phyloP scores from a whole-genome alignment of 2,888 invertebrate species.

The Bombyx huttoni region DNA sequence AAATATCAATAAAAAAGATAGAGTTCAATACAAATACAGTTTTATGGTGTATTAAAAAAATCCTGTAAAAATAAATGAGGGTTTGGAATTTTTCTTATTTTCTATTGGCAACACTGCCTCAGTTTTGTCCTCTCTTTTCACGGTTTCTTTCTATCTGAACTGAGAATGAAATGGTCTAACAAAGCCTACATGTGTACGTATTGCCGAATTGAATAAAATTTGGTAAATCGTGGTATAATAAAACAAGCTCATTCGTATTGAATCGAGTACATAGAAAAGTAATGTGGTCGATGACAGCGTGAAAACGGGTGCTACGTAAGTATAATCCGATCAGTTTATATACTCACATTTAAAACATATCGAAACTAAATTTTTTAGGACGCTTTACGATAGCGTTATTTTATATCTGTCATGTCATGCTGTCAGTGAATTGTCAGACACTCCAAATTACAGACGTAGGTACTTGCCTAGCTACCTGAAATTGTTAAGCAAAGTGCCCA shows the following conservation, averaged over 20 bases:
- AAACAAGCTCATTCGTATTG: conserved; percentile 33
- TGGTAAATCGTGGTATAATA: conserved; percentile 23
- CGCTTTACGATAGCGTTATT: conserved; percentile 28
- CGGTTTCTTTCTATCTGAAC: conserved; percentile 48
- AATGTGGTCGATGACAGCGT: conserved; percentile 69
- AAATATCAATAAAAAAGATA: too few species aligned
- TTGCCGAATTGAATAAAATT: conserved; percentile 30
- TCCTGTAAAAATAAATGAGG: too few species aligned
- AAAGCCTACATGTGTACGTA: conserved; percentile 35
- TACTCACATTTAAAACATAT: not conserved
- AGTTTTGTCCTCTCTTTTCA: conserved; percentile 30
- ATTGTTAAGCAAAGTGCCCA: conserved; percentile 26
- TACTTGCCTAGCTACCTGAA: conserved; percentile 19
- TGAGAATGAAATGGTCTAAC: conserved; percentile 37
- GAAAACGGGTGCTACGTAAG: conserved; percentile 63
- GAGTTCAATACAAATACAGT: too few species aligned
- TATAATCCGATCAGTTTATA: conserved; percentile 21
- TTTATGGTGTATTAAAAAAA: conserved; percentile 3
- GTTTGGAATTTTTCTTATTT: too few species aligned
- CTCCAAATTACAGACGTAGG: conserved; percentile 24
- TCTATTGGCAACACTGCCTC: conserved; percentile 22
- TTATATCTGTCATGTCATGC: conserved; percentile 30
- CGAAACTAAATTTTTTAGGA: conserved; percentile 9
- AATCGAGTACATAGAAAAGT: conserved; percentile 30
- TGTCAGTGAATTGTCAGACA: conserved; percentile 23